phyloP scores from a whole-genome alignment of 2,888 invertebrate species.

The Drosophila subsilvestris region DNA sequence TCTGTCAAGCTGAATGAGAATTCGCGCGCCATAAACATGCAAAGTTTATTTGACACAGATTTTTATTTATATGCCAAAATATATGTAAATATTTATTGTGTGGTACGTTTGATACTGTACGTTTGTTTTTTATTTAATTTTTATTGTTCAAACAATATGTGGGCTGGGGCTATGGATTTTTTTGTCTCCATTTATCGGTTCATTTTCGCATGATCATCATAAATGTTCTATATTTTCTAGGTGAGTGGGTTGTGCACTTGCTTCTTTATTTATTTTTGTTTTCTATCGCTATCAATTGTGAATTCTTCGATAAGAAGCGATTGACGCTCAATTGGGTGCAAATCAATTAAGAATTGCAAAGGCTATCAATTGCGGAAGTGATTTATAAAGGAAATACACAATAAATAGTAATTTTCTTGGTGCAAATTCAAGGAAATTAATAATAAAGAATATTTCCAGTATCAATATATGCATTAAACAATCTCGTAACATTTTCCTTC shows the following conservation, averaged over 20 bases:
- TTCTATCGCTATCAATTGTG: slow-evolving; percentile 12
- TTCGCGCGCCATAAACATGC: slow-evolving; percentile 67
- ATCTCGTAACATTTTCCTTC: too few relatives aligned
- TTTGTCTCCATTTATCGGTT: neutral
- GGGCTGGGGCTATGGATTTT: neutral
- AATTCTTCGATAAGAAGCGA: slow-evolving; percentile 48
- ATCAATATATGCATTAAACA: too few relatives aligned
- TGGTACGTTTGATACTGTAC: slow-evolving; percentile 1
- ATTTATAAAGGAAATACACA: neutral
- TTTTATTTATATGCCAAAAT: slow-evolving; percentile 37
- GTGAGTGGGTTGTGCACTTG: neutral
- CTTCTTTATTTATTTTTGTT: neutral
- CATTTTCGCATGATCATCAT: neutral
- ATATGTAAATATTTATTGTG: slow-evolving; percentile 4
- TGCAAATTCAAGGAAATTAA: too few relatives aligned
- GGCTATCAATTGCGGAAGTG: slow-evolving; percentile 55
- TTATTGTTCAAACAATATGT: neutral
- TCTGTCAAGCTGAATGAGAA: slow-evolving; percentile 44
- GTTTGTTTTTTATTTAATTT: slow-evolving; percentile 1
- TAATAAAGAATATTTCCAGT: neutral
- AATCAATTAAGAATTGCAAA: neutral
- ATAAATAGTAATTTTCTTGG: neutral
- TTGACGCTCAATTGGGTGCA: slow-evolving; percentile 3
- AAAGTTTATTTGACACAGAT: slow-evolving; percentile 78
- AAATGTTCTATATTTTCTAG: neutral